These are phyloP conservation scores for Meghimatium bilineatum DNA, from an alignment of 2,888 invertebrate species.

Conservation along the genomic window DNA sequence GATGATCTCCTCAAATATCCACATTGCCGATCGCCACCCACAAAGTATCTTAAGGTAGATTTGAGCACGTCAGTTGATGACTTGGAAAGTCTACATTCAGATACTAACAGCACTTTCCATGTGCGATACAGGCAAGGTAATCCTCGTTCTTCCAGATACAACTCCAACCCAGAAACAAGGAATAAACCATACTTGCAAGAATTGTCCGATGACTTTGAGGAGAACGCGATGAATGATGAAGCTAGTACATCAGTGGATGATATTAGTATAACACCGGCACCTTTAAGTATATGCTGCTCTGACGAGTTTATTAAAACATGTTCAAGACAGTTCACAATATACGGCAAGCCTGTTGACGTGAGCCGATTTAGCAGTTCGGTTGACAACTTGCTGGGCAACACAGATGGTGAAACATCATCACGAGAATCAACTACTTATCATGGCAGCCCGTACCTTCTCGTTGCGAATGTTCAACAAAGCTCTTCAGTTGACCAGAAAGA, in stretches of 20 bases:
- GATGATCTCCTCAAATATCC: conserved; percentile 37
- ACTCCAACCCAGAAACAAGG: conserved; percentile 37
- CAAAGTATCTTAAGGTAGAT: neutral
- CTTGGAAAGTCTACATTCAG: neutral
- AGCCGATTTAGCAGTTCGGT: conserved; percentile 45
- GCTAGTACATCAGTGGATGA: conserved; percentile 42
- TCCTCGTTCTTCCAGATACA: conserved; percentile 42
- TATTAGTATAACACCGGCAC: conserved; percentile 10
- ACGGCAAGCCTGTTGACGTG: conserved; percentile 18
- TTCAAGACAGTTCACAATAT: conserved; percentile 28
- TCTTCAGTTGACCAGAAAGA: conserved; percentile 29
- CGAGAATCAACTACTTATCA: neutral
- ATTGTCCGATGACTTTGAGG: neutral
- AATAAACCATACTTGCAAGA: neutral
- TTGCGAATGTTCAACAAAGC: conserved; percentile 7
- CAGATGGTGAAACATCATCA: neutral
- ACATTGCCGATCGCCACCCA: conserved; percentile 34
- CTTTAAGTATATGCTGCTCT: conserved; percentile 34
- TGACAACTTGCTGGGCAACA: neutral
- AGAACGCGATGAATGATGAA: neutral
- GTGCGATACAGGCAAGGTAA: conserved; percentile 36
- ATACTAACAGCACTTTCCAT: neutral
- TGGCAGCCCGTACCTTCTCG: conserved; percentile 20
- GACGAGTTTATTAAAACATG: conserved; percentile 42
- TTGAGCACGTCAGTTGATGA: conserved; percentile 35